Percentiles rank a stretch among this genome's conserved stretches.
Conservation (phyloP, 2,888 invertebrate species). For the Dolichopus griseipennis region DNA sequence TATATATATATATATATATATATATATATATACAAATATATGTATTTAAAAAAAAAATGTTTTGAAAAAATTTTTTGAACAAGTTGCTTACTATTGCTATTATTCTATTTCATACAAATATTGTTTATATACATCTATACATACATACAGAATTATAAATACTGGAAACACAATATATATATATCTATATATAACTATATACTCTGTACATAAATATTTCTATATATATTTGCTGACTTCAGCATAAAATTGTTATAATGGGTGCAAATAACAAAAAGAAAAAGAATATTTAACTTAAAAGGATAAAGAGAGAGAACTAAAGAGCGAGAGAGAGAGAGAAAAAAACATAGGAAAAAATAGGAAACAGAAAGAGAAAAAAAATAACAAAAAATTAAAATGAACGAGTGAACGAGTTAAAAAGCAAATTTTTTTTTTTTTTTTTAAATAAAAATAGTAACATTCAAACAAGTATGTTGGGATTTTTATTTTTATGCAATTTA, state of each 20-base stretch:
- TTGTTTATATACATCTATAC: too few relatives aligned
- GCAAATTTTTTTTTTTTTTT: background rate
- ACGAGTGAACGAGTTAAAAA: background rate
- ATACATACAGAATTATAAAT: too few relatives aligned
- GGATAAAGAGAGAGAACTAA: background rate
- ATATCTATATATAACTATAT: background rate
- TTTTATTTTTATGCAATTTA: background rate
- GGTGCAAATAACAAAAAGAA: background rate
- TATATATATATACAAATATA: background rate
- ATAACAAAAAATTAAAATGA: background rate
- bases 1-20: background rate
- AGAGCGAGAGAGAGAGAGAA: background rate
- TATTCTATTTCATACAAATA: background rate
- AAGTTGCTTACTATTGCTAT: background rate
- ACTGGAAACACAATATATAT: too few relatives aligned
- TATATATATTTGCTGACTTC: conserved; percentile 1
- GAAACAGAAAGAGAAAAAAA: too few relatives aligned
- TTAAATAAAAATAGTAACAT: background rate
- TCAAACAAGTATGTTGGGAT: background rate
- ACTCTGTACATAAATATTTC: background rate
- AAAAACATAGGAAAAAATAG: too few relatives aligned
- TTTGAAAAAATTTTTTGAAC: background rate
- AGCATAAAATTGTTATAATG: background rate
- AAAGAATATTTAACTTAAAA: background rate
- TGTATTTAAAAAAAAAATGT: background rate